phyloP scores from a whole-genome alignment of 2,113 vertebrate genomes.

The Spilogale gracilis region DNA sequence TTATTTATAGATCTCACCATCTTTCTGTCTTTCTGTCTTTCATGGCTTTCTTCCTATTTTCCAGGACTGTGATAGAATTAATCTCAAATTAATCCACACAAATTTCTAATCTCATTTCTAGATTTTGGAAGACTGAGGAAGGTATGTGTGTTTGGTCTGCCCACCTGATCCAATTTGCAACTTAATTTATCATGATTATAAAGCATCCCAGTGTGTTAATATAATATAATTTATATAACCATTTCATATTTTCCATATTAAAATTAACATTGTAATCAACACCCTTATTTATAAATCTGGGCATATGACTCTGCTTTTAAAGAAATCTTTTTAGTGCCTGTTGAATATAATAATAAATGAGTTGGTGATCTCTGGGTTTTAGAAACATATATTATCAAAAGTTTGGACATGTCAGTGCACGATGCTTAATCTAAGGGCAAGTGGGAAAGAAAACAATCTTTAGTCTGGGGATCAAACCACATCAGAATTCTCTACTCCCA shows the following conservation, averaged over 20 bases:
- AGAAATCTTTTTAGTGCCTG: background rate
- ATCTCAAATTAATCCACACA: conserved; percentile 26
- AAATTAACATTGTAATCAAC: background rate
- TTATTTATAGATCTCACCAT: background rate
- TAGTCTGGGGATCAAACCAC: background rate
- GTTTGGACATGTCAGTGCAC: background rate
- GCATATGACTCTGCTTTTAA: background rate
- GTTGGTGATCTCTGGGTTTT: background rate
- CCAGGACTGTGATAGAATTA: background rate
- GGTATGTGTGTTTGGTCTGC: background rate
- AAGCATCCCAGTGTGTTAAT: background rate
- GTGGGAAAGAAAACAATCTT: conserved; percentile 1
- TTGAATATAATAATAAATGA: conserved; percentile 44
- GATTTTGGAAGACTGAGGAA: background rate
- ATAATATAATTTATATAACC: background rate
- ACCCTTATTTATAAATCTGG: background rate
- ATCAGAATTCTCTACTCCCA: conserved; percentile 26
- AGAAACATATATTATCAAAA: background rate
- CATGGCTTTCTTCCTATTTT: background rate
- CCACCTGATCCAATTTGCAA: background rate
- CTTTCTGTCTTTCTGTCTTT: background rate
- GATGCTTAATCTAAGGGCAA: background rate
- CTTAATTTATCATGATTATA: background rate
- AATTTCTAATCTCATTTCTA: background rate
- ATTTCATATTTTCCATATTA: conserved; percentile 28